A percentile compares a stretch with the other conserved stretches of the same genome.
Evolutionary conservation across 2,113 vertebrate genomes (phyloP).

Genomic region (Pseudorectes ferrugineus): DNA sequence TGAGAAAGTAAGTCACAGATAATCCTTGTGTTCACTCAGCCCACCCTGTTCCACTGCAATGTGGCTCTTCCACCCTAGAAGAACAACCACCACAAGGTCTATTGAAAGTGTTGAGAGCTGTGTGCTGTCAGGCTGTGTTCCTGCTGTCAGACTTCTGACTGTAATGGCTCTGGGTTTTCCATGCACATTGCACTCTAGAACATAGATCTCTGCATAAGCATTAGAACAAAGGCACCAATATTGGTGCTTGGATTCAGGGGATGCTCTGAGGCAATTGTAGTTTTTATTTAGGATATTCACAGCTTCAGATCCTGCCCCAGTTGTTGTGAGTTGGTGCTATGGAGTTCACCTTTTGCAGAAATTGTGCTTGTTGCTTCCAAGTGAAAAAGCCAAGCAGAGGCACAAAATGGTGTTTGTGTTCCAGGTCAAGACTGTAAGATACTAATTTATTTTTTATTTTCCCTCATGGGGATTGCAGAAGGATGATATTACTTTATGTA

Average conservation of each 20-base stretch:
- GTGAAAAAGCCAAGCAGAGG: not conserved
- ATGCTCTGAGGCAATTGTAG: not conserved
- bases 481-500: not conserved
- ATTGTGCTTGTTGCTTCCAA: not conserved
- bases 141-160: not conserved
- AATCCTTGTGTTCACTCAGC: not conserved
- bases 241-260: not conserved
- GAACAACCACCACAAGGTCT: not conserved
- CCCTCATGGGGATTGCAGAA: not conserved
- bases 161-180: not conserved
- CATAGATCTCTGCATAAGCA: not conserved
- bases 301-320: not conserved
- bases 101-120: not conserved
- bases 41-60: not conserved
- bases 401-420: not conserved
- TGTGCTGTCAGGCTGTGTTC: not conserved
- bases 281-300: not conserved
- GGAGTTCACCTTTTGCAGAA: not conserved
- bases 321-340: not conserved
- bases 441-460: not conserved
- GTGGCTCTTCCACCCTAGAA: not conserved
- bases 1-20: not conserved
- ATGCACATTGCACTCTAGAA: not conserved
- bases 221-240: not conserved
- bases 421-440: not conserved